Conservation (phyloP, 1,140 invertebrate genomes). For the Wasmannia auropunctata region DNA sequence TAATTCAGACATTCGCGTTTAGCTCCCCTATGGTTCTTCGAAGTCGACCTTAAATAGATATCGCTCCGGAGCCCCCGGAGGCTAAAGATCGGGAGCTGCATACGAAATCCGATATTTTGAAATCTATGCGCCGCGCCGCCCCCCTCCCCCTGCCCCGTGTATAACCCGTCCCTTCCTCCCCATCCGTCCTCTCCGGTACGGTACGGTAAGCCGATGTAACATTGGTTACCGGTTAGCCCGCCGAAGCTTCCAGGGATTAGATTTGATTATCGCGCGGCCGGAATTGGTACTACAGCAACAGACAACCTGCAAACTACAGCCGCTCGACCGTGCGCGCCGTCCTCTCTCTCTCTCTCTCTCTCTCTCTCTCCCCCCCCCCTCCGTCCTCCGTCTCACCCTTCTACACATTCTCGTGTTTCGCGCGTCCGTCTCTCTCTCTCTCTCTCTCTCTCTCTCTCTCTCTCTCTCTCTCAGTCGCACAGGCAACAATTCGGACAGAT, state of each 20-base stretch:
- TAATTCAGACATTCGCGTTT: constrained; percentile 40
- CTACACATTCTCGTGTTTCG: no score
- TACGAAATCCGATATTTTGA: constrained; percentile 69
- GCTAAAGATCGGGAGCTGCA: constrained; percentile 42
- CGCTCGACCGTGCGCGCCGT: constrained; percentile 20
- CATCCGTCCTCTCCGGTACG: constrained; percentile 34
- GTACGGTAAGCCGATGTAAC: constrained; percentile 75
- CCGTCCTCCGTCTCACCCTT: background rate
- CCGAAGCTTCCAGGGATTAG: constrained; percentile 74
- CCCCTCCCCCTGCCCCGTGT: background rate
- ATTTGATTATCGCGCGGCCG: constrained; percentile 77
- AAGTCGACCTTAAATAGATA: constrained; percentile 5
- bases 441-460: no score
- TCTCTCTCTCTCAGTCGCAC: background rate
- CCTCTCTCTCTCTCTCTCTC: background rate
- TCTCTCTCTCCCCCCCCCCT: no score
- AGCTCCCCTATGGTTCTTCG: constrained; percentile 23
- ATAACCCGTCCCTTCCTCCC: background rate
- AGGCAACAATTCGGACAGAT: constrained; percentile 47
- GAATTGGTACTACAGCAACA: constrained; percentile 45
- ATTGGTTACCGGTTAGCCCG: constrained; percentile 73
- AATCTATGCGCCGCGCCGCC: constrained; percentile 70
- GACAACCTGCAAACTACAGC: constrained; percentile 50
- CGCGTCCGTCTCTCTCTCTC: no score
- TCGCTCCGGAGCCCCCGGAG: background rate